These are phyloP conservation scores for Pelodytes ibericus DNA, from an alignment of 2,797 vertebrate species.

Conservation along the genomic window DNA sequence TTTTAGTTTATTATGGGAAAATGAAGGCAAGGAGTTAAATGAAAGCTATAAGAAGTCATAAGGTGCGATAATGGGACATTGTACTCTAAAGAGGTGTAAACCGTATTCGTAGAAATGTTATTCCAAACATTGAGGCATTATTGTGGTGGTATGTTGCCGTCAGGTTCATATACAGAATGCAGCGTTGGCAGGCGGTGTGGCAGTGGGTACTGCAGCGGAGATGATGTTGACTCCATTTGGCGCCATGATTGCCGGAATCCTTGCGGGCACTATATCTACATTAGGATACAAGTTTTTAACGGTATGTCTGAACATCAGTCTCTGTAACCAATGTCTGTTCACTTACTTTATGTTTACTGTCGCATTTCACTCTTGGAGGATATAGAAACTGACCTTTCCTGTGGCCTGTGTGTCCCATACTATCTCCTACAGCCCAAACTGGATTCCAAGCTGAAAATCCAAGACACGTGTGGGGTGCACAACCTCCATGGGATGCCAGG, in stretches of 20 bases:
- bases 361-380: too few relatives aligned
- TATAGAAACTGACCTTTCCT: neutral
- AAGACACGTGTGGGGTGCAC: constrained; percentile 87
- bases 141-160: too few relatives aligned
- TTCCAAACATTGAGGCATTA: too few relatives aligned
- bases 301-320: constrained; percentile 64
- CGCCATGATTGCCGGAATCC: constrained; percentile 83
- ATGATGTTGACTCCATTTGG: constrained; percentile 92
- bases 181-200: constrained; percentile 80
- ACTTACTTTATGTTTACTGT: too few relatives aligned
- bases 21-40: too few relatives aligned
- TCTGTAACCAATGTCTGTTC: neutral
- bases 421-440: constrained; percentile 74
- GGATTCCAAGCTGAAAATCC: constrained; percentile 79
- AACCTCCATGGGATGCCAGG: constrained; percentile 90
- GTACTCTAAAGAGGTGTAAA: too few relatives aligned
- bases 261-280: constrained; percentile 83
- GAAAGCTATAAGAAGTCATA: too few relatives aligned
- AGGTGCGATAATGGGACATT: too few relatives aligned
- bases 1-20: too few relatives aligned
- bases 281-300: constrained; percentile 86
- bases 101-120: too few relatives aligned
- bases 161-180: constrained; percentile 94
- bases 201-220: constrained; percentile 87
- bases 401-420: neutral